Evolutionary conservation across 2,888 invertebrate species (phyloP), one percentile per base, ranked within the genome.

Genomic region (Miltochrista miniata): DNA sequence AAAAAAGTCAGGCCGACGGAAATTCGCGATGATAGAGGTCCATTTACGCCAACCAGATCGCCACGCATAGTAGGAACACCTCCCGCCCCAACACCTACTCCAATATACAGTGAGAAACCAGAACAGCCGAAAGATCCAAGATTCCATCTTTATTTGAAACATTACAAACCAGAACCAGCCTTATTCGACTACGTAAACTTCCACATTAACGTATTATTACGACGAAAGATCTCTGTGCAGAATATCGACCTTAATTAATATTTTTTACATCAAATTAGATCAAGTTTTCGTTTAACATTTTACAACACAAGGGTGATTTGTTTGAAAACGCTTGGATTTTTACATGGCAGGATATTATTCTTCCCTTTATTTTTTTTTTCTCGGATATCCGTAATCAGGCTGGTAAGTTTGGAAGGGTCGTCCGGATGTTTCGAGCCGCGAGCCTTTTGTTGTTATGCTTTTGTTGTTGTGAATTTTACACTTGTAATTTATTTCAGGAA

Each of bases 401-500:
- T 85, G 84, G 83, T 87, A 90, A 90, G 91, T 91, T 91, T 87
- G 87, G 90, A 87, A 88, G 87, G 90, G 89, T 87, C 89, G 81
- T 78, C 89, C 91, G 90, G 91, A 90, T 88, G 90, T 90, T 88
- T 81, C 79, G 86, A 83, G 87, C 90, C 87, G 84, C 88, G 85
- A 85, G 88, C 86, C 90, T 91, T 90, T 91, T 91, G 89, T 90
- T 90, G 87, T 85, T 86, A 78, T 80, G 81, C 89, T 90, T 88
- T 90, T 90, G 89, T 91, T 91, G 89, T 88, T 90, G 86, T 87
- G 88, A 90, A 90, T 91, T 91, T 90, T 90, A 90, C 91, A 91
- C 90, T 90, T 89, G 90, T 91, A 90, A 91, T 91, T 91, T 90
- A 90, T 91, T 90, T 88, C 89, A 89, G 90, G 90, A 90, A 90